A percentile compares a stretch with the other conserved stretches of the same genome.
Evolutionary conservation across 92 coral and sea anemone species (phyloP).

Genomic region (Isaurus tuberculatus): DNA sequence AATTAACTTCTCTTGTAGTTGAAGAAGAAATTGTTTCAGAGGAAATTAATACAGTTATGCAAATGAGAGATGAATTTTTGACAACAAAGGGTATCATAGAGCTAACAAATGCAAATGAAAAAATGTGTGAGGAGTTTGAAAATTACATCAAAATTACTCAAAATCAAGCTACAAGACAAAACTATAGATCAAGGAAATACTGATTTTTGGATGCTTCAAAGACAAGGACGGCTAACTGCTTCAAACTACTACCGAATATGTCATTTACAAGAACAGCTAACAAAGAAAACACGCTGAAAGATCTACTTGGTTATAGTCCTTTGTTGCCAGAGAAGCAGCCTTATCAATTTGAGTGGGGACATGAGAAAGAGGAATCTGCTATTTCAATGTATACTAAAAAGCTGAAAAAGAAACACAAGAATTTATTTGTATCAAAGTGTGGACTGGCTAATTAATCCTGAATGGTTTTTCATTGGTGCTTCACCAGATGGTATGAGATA

Average conservation of each 20-base stretch:
- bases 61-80: no score
- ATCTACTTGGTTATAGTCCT: constrained; percentile 3
- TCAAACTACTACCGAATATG: constrained; percentile 47
- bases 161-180: constrained; percentile 42
- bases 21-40: constrained; percentile 24
- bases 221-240: constrained; percentile 47
- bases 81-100: constrained; percentile 25
- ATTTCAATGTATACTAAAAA: constrained; percentile 27
- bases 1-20: neutral
- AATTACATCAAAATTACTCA: constrained; percentile 27
- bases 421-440: no score
- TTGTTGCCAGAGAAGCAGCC: constrained; percentile 44
- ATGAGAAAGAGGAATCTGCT: constrained; percentile 49
- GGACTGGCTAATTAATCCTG: neutral
- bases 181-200: constrained; percentile 39
- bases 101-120: constrained; percentile 12
- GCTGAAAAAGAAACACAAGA: constrained; percentile 4
- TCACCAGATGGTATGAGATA: constrained; percentile 53
- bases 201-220: constrained; percentile 47
- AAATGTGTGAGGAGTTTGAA: constrained; percentile 41
- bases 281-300: constrained; percentile 5
- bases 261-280: constrained; percentile 19
- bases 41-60: constrained; percentile 23
- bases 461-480: constrained; percentile 55
- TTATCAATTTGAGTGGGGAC: constrained; percentile 52